Percentiles rank a stretch among this genome's conserved stretches.
phyloP scores from a whole-genome alignment of 2,113 vertebrate species.

The Oryzias melastigma region DNA sequence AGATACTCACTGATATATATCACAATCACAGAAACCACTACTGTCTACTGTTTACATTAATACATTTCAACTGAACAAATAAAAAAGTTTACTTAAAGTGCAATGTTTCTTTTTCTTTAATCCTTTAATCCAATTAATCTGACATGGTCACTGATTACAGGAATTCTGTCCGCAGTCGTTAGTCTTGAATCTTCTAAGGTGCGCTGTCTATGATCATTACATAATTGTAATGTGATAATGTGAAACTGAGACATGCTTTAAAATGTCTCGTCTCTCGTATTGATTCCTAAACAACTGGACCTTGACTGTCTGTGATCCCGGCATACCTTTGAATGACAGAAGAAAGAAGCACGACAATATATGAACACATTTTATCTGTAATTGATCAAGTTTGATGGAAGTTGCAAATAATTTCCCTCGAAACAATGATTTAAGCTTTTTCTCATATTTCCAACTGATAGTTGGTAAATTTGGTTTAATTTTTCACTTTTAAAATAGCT shows the following conservation, averaged over 20 bases:
- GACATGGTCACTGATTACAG: background rate
- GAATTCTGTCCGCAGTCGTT: background rate
- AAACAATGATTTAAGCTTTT: no score
- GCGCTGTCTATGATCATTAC: background rate
- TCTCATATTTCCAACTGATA: no score
- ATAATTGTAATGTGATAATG: background rate
- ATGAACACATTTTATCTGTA: no score
- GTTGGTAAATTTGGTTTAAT: no score
- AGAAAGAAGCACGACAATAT: no score
- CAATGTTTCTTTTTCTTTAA: conserved; percentile 4
- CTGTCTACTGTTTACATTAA: background rate
- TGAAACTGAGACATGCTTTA: background rate
- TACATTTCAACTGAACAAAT: no score
- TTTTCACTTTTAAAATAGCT: no score
- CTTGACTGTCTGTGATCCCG: background rate
- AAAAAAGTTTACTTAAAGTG: background rate
- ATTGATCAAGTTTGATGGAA: no score
- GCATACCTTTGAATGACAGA: no score
- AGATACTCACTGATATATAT: no score
- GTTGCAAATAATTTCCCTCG: no score
- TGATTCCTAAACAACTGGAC: background rate
- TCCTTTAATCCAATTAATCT: conserved; percentile 13
- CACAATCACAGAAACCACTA: background rate
- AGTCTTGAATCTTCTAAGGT: background rate
- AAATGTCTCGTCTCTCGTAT: background rate